phyloP scores from a whole-genome alignment of 2,113 vertebrate species.

The Phrynosoma platyrhinos region DNA sequence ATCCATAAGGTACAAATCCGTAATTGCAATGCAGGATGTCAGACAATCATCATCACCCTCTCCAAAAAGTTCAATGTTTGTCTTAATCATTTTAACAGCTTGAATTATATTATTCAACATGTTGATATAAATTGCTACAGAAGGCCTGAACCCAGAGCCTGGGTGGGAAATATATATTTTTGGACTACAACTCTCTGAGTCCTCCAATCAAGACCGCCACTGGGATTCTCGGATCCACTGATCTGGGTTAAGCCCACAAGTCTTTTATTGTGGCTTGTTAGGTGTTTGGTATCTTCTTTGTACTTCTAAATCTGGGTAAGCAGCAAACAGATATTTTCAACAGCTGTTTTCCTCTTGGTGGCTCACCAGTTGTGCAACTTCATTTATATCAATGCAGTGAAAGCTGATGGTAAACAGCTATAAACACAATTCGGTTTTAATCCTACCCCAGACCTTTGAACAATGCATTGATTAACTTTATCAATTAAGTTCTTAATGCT shows the following conservation, averaged over 20 bases:
- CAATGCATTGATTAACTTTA: neutral
- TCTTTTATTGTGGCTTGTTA: neutral
- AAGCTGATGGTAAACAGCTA: neutral
- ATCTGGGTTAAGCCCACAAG: neutral
- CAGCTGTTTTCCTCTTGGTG: neutral
- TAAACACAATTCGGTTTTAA: neutral
- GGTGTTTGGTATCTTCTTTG: neutral
- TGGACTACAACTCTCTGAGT: neutral
- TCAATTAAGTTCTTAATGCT: neutral
- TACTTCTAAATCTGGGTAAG: neutral
- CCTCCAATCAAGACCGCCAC: neutral
- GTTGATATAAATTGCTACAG: too few relatives aligned
- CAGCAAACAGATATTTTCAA: neutral
- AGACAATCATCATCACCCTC: too few relatives aligned
- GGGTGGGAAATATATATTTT: too few relatives aligned
- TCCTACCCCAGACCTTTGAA: neutral
- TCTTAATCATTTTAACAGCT: too few relatives aligned
- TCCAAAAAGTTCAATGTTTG: too few relatives aligned
- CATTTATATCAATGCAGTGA: neutral
- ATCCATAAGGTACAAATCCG: too few relatives aligned
- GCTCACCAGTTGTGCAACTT: neutral
- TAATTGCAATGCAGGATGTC: too few relatives aligned
- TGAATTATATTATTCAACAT: too few relatives aligned
- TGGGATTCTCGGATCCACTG: neutral
- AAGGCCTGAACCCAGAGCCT: too few relatives aligned